phyloP scores from a whole-genome alignment of 2,797 vertebrate genomes.

The Alectoris magna region DNA sequence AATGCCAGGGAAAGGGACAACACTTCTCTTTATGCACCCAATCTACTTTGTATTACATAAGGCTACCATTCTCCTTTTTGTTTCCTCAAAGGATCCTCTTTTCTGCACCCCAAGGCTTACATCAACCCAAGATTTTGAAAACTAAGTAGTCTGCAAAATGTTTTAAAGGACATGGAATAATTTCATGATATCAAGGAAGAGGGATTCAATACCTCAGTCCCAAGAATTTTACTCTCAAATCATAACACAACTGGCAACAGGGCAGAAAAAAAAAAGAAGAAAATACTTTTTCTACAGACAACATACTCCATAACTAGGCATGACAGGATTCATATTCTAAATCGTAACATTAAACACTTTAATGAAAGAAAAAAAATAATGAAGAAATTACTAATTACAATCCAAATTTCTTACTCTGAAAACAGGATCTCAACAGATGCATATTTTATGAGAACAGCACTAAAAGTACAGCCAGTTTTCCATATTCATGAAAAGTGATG shows the following conservation, averaged over 20 bases:
- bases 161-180: background rate
- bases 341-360: background rate
- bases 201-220: background rate
- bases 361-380: background rate
- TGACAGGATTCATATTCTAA: constrained; percentile 7
- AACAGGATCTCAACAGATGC: constrained; percentile 45
- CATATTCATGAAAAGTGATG: constrained; percentile 67
- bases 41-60: background rate
- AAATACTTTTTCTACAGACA: background rate
- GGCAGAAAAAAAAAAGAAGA: background rate
- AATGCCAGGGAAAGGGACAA: background rate
- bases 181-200: background rate
- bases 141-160: background rate
- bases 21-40: background rate
- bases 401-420: constrained; percentile 40
- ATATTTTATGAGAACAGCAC: constrained; percentile 69
- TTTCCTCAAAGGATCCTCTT: background rate
- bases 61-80: background rate
- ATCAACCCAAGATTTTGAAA: background rate
- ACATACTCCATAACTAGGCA: background rate
- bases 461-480: constrained; percentile 61
- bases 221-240: background rate
- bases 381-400: constrained; percentile 39
- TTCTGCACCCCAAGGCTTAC: background rate
- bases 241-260: background rate